These are phyloP conservation scores for Oreotrochilus melanogaster DNA, from an alignment of 2,113 vertebrate genomes.

Conservation along the genomic window DNA sequence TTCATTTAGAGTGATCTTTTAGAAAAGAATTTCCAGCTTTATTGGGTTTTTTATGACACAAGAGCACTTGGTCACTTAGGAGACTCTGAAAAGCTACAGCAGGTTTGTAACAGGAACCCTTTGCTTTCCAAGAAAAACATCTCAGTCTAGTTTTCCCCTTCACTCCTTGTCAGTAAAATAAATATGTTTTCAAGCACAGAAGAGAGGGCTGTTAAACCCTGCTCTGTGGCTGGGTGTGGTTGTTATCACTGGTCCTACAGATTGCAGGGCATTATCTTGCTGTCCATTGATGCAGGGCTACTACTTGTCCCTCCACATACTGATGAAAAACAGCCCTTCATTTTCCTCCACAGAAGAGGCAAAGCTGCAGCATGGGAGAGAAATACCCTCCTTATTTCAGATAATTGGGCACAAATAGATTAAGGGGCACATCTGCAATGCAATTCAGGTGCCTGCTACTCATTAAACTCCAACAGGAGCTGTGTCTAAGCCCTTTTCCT, in stretches of 20 bases:
- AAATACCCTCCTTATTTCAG: background rate
- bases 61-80: background rate
- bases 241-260: conserved; percentile 36
- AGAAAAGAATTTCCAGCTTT: background rate
- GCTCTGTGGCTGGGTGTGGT: conserved; percentile 18
- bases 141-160: background rate
- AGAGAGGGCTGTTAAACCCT: conserved; percentile 44
- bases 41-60: background rate
- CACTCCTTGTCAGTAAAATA: conserved; percentile 37
- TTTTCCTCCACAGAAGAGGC: background rate
- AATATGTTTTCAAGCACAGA: background rate
- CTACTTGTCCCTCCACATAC: background rate
- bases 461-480: background rate
- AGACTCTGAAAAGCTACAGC: background rate
- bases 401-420: background rate
- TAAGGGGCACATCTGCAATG: background rate
- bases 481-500: background rate
- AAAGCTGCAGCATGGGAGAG: background rate
- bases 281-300: background rate
- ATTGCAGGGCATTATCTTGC: conserved; percentile 11
- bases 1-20: too few species aligned
- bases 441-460: background rate
- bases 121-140: background rate
- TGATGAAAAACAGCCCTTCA: background rate
- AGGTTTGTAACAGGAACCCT: background rate